Evolutionary conservation across 1,140 invertebrate species (phyloP).

Genomic region (Drosophila persimilis): DNA sequence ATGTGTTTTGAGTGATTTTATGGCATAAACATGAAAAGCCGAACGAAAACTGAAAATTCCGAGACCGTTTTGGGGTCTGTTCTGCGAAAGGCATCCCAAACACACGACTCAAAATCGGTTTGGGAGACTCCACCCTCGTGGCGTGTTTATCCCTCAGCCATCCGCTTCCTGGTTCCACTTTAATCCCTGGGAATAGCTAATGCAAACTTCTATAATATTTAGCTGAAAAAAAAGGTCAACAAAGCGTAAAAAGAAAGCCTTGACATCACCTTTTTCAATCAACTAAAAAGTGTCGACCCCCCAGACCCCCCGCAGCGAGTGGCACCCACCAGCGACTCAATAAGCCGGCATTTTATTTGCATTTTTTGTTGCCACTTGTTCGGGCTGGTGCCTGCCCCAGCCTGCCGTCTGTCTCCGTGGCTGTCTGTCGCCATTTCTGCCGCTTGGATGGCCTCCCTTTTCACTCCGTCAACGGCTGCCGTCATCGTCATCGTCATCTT

Average conservation of each 20-base stretch:
- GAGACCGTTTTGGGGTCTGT: too few relatives aligned
- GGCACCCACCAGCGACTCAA: constrained; percentile 53
- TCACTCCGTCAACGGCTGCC: constrained; percentile 52
- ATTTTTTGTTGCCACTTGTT: constrained; percentile 75
- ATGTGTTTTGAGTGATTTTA: too few relatives aligned
- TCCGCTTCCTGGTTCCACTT: not conserved
- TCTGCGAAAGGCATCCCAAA: too few relatives aligned
- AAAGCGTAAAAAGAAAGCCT: constrained; percentile 39
- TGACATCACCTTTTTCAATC: constrained; percentile 76
- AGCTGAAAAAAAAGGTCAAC: constrained; percentile 41
- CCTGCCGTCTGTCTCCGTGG: constrained; percentile 31
- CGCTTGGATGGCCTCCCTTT: constrained; percentile 47
- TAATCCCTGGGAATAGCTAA: constrained; percentile 30
- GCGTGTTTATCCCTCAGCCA: too few relatives aligned
- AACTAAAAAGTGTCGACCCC: constrained; percentile 64
- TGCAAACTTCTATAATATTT: constrained; percentile 48
- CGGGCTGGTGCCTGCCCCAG: constrained; percentile 6
- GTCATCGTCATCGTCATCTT: constrained; percentile 9
- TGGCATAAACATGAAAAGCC: too few relatives aligned
- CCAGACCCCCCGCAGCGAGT: constrained; percentile 1
- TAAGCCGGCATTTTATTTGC: constrained; percentile 80
- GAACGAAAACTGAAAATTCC: too few relatives aligned
- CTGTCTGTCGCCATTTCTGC: constrained; percentile 60
- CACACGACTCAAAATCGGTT: too few relatives aligned
- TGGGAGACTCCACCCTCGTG: too few relatives aligned